These are phyloP conservation scores for Brenthis ino DNA, from an alignment of 2,888 invertebrate genomes.

Conservation along the genomic window DNA sequence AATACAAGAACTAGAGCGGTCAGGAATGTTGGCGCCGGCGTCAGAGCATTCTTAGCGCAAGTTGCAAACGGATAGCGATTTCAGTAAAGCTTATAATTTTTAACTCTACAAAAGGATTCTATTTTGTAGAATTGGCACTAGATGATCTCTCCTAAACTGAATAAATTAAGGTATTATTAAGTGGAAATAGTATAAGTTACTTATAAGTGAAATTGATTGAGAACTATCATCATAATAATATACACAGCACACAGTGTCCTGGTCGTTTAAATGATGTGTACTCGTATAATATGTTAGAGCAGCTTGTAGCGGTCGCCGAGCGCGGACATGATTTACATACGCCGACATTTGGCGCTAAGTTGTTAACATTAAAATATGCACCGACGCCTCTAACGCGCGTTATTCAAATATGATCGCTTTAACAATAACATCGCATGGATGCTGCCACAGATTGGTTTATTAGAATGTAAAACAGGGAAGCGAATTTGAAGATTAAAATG, in stretches of 20 bases:
- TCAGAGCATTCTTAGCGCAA: background rate
- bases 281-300: background rate
- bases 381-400: constrained; percentile 3
- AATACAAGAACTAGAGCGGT: constrained; percentile 25
- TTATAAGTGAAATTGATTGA: too few species aligned
- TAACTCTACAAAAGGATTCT: background rate
- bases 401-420: background rate
- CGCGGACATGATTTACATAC: constrained; percentile 29
- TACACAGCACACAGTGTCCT: too few species aligned
- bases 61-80: background rate
- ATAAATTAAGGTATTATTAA: too few species aligned
- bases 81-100: background rate
- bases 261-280: background rate
- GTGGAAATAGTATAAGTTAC: too few species aligned
- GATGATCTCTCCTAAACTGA: too few species aligned
- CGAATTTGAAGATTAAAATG: background rate
- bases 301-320: background rate
- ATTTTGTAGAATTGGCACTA: background rate
- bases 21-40: constrained; percentile 38
- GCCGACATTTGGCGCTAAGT: constrained; percentile 33
- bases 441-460: too few species aligned
- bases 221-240: too few species aligned
- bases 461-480: background rate
- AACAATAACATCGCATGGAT: background rate
- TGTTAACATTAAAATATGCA: constrained; percentile 29